A percentile compares a stretch with the other conserved stretches of the same genome.
These are phyloP conservation scores for Mormyrus proboscirostris DNA, from an alignment of 2,797 vertebrate genomes.

Conservation along the genomic window DNA sequence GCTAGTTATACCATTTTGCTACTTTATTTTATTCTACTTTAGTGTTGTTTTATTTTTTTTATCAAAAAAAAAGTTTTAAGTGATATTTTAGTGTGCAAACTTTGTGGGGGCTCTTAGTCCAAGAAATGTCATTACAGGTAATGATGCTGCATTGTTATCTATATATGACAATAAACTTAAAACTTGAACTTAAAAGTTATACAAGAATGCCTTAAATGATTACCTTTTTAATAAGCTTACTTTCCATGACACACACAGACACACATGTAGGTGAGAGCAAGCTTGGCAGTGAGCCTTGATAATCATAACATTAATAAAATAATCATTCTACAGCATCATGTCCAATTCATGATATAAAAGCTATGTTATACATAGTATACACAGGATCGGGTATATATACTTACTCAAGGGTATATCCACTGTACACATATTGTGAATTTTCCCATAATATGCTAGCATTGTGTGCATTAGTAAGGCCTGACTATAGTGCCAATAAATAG, in stretches of 20 bases:
- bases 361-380: neutral
- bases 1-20: neutral
- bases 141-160: neutral
- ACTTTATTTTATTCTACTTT: neutral
- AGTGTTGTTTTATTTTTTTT: neutral
- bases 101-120: neutral
- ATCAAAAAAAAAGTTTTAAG: neutral
- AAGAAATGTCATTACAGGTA: neutral
- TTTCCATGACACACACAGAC: neutral
- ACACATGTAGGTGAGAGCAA: neutral
- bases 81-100: neutral
- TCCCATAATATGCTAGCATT: neutral
- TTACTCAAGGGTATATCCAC: neutral
- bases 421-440: neutral
- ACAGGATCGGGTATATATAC: neutral
- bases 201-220: neutral
- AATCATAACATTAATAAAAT: neutral
- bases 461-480: neutral
- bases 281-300: neutral
- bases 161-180: neutral
- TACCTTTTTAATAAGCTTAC: neutral
- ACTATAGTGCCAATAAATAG: neutral
- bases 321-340: neutral
- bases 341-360: neutral
- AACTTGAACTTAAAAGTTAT: neutral